phyloP scores from a whole-genome alignment of 1,140 invertebrate species.

The Apis cerana region DNA sequence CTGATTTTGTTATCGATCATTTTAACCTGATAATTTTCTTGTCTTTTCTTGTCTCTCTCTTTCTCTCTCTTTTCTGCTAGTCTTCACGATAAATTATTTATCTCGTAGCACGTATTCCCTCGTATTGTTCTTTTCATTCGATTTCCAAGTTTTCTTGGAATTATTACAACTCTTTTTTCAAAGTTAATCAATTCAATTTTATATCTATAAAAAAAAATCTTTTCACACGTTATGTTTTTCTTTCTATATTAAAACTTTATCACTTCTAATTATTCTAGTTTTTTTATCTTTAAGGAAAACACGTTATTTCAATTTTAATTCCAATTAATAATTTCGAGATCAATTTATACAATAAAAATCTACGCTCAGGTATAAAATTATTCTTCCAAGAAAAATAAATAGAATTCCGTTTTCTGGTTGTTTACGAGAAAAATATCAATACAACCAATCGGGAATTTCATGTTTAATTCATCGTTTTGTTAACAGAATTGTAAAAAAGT shows the following conservation, averaged over 20 bases:
- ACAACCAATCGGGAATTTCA: neutral
- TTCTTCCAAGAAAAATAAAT: neutral
- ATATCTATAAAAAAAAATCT: neutral
- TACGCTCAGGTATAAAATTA: too few species aligned
- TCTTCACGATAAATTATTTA: neutral
- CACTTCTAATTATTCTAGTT: too few species aligned
- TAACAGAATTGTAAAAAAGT: too few species aligned
- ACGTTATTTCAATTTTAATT: neutral
- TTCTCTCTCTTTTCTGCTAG: neutral
- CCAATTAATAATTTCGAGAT: neutral
- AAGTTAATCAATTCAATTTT: neutral
- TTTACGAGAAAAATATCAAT: neutral
- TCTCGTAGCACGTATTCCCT: neutral
- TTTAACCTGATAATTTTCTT: neutral
- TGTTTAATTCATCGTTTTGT: neutral
- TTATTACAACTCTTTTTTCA: neutral
- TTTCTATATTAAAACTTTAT: too few species aligned
- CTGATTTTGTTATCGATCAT: conserved; percentile 10
- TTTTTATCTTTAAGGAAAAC: too few species aligned
- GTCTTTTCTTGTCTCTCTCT: neutral
- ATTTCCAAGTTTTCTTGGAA: neutral
- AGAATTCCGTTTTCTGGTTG: neutral
- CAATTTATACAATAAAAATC: too few species aligned
- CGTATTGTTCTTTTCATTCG: neutral
- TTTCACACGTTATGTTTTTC: neutral